Base-by-base conservation (phyloP, 2,888 invertebrate species). In the Elegia similella region DNA sequence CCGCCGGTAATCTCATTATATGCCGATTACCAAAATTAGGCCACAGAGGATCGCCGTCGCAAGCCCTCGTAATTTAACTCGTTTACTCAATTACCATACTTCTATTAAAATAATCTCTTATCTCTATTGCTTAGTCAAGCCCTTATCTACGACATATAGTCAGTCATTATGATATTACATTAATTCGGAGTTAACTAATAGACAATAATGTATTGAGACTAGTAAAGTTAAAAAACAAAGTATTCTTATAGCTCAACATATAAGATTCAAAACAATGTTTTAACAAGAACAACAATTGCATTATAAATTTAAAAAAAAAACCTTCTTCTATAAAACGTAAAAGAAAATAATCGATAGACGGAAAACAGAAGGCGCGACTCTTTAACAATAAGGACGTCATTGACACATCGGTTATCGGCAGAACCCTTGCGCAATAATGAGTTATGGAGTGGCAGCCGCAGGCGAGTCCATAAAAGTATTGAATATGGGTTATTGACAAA, bases 401-500 rank as follows among this genome's bases (percentile, higher is more conserved):
- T 72, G 73, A 70, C 76, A 74, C 74, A 69, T 69, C 75, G 65
- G 72, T 75, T 83, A 82, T 80, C 80, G 77, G 66, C 65, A 61
- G 75, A 80, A 79, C 87, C 85, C 83, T 84, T 83, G 70, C 78
- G 75, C 77, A 78, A 84, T 84, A 85, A 84, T 88, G 86, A 87
- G 78, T 86, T 85, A 86, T 86, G 82, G 79, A 86, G 85, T 83
- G 83, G 80, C 78, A 73, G 80, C 86, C 84, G 81, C 85, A 78
- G 80, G 80, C 78, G 77, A 86, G 79, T 86, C 82, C 86, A 90
- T 90, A 88, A 89, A 88, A 79, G 82, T 84, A 87, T 88, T 86
- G 82, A 87, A 79, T 83, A 86, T 80, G 83, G 86, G 85, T 87
- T 89, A 89, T 88, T 90, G 89, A 88, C 89, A 89, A 89, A 90